These are phyloP conservation scores for Crioceris asparagi DNA, from an alignment of 2,888 invertebrate genomes.

Conservation along the genomic window DNA sequence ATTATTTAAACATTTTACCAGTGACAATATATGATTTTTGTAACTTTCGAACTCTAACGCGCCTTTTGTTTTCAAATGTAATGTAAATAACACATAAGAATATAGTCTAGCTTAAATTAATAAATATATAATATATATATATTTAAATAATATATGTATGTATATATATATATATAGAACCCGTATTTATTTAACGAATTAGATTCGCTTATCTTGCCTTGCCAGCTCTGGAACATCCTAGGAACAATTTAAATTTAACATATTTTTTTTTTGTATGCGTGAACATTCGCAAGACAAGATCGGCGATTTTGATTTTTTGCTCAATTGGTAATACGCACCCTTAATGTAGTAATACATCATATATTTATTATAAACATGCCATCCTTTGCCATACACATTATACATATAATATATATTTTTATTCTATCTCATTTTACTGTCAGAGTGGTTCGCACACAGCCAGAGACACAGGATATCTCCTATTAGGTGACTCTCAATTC, in stretches of 20 bases:
- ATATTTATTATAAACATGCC: too few species aligned
- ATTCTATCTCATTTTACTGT: too few species aligned
- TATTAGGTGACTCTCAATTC: too few species aligned
- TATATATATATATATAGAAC: slow-evolving; percentile 33
- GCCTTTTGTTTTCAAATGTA: too few species aligned
- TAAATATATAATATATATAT: slow-evolving; percentile 22
- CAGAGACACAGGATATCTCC: too few species aligned
- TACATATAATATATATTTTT: too few species aligned
- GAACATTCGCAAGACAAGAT: slow-evolving; percentile 33
- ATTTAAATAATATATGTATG: slow-evolving; percentile 21
- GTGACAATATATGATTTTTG: slow-evolving; percentile 10
- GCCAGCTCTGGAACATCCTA: slow-evolving; percentile 37
- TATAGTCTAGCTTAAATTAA: slow-evolving; percentile 31
- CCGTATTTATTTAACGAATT: slow-evolving; percentile 36
- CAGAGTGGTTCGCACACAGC: too few species aligned
- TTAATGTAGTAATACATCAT: too few species aligned
- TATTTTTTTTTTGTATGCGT: too few species aligned
- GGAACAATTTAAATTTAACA: slow-evolving; percentile 39
- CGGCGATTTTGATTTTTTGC: slow-evolving; percentile 39
- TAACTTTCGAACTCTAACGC: slow-evolving; percentile 27
- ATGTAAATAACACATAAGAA: slow-evolving; percentile 31
- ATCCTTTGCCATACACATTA: too few species aligned
- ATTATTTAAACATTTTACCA: slow-evolving; percentile 7
- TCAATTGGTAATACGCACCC: slow-evolving; percentile 33
- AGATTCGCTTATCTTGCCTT: slow-evolving; percentile 31